A percentile compares a stretch with the other conserved stretches of the same genome.
Evolutionary conservation across 2,888 invertebrate genomes (phyloP).

Genomic region (Orthonevra nobilis): DNA sequence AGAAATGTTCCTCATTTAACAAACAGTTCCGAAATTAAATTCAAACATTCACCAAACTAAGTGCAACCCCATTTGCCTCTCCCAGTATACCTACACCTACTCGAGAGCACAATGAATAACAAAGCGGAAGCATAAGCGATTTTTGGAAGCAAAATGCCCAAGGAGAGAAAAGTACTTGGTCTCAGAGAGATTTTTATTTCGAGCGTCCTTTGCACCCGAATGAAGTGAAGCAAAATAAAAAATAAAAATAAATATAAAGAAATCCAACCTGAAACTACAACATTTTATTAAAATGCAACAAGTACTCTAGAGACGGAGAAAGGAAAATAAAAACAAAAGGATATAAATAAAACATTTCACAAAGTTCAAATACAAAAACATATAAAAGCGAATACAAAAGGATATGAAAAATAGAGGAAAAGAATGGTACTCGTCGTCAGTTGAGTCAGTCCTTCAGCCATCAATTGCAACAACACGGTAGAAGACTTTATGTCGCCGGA

Average conservation of each 20-base stretch:
- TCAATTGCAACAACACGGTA: constrained; percentile 5
- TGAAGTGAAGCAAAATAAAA: neutral
- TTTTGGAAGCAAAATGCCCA: constrained; percentile 30
- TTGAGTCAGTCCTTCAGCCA: constrained; percentile 35
- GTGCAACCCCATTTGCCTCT: neutral
- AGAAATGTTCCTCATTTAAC: constrained; percentile 15
- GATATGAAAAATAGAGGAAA: no score
- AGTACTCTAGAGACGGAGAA: constrained; percentile 46
- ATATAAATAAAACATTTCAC: constrained; percentile 48
- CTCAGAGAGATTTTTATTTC: constrained; percentile 48
- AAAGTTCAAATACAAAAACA: constrained; percentile 26
- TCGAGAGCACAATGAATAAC: constrained; percentile 31
- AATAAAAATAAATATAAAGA: neutral
- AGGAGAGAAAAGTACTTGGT: constrained; percentile 52
- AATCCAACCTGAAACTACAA: constrained; percentile 36
- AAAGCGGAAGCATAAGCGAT: constrained; percentile 42
- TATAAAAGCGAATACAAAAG: constrained; percentile 5
- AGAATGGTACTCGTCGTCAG: no score
- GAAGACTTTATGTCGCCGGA: constrained; percentile 17
- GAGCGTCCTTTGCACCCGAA: constrained; percentile 51
- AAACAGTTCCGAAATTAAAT: constrained; percentile 35
- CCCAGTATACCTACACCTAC: neutral
- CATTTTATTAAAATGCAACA: constrained; percentile 68
- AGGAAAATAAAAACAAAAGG: constrained; percentile 40
- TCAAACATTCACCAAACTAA: constrained; percentile 39